Conservation (phyloP, 2,888 invertebrate species). For the Metopia argyrocephala region DNA sequence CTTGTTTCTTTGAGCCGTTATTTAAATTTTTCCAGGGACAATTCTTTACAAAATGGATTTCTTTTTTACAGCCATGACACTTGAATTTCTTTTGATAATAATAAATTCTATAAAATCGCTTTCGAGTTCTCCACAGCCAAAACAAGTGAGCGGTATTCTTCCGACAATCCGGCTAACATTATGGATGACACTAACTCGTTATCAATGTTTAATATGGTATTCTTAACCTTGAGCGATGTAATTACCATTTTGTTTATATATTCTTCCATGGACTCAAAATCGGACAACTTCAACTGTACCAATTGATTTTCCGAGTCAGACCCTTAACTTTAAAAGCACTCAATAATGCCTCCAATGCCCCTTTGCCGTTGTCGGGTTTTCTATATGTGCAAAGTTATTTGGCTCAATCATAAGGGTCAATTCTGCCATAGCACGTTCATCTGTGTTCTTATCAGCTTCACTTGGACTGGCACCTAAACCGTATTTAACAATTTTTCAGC, state of each 20-base stretch:
- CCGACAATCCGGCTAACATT: slow-evolving; percentile 59
- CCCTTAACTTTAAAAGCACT: slow-evolving; percentile 3
- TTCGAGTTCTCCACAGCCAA: slow-evolving; percentile 54
- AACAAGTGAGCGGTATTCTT: slow-evolving; percentile 46
- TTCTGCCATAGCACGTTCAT: slow-evolving; percentile 19
- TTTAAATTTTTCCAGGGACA: slow-evolving; percentile 30
- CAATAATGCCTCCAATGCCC: no score
- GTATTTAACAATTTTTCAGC: slow-evolving; percentile 25
- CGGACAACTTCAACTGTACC: slow-evolving; percentile 56
- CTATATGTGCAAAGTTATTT: slow-evolving; percentile 24
- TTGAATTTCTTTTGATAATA: slow-evolving; percentile 45
- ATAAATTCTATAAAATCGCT: slow-evolving; percentile 49
- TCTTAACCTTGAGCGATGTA: no score
- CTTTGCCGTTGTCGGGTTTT: no score
- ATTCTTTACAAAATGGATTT: slow-evolving; percentile 38
- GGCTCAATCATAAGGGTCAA: slow-evolving; percentile 25
- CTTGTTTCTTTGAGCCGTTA: slow-evolving; percentile 23
- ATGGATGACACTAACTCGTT: slow-evolving; percentile 57
- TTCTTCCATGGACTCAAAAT: slow-evolving; percentile 49
- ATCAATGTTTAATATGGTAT: no score
- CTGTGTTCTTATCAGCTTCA: slow-evolving; percentile 5
- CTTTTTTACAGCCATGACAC: slow-evolving; percentile 47
- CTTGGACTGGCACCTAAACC: not conserved
- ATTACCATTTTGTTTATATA: slow-evolving; percentile 37
- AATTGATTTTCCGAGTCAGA: slow-evolving; percentile 31